Evolutionary conservation across 2,113 vertebrate genomes (phyloP), one percentile per base, ranked within the genome.

Genomic region (Dunckerocampus dactyliophorus): DNA sequence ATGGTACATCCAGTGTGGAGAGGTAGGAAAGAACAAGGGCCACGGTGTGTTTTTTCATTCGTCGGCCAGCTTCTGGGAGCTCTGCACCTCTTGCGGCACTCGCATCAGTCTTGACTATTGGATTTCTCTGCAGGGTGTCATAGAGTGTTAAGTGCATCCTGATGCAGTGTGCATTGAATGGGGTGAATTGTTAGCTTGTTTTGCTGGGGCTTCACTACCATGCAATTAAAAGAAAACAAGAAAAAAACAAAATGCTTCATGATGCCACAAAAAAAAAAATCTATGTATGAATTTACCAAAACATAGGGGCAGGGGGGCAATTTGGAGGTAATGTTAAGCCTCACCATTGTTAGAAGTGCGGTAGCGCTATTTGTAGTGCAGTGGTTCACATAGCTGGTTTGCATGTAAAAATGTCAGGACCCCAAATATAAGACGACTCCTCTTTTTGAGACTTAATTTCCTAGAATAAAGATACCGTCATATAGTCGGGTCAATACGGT

Each of bases 31-130:
- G 21, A 42, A 69, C 46, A 76, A 28, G 34, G n/a, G 51, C 19
- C 48, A 51, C 54, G 39, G 31, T 19, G 34, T 47, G 17, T 65
- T 46, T 13, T 62, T 56, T 48, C 22, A 46, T 59, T 70, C 53
- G 43, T 22, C 57, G 22, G 37, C 49, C 49, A 42, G 17, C 4
- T 0, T 57, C 76, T 34, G 24, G 34, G n/a, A 67, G 21, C 47
- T 24, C 39, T 13, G 56, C 10, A 42, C 47, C n/a, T 49, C 59
- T 20, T 59, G n/a, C 14, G 51, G 62, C 71, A 61, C 53, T 19
- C 52, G 47, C 67, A 73, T 74, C 22, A 28, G 17, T 77, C 69
- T 67, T 55, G 21, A 21, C 21, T 58, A 53, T 67, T 74, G 43
- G 20, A 62, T 80, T 77, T 70, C 34, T 72, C 54, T 39, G 14